phyloP scores from a whole-genome alignment of 1,140 invertebrate species.

The Hypsibius dujardini region DNA sequence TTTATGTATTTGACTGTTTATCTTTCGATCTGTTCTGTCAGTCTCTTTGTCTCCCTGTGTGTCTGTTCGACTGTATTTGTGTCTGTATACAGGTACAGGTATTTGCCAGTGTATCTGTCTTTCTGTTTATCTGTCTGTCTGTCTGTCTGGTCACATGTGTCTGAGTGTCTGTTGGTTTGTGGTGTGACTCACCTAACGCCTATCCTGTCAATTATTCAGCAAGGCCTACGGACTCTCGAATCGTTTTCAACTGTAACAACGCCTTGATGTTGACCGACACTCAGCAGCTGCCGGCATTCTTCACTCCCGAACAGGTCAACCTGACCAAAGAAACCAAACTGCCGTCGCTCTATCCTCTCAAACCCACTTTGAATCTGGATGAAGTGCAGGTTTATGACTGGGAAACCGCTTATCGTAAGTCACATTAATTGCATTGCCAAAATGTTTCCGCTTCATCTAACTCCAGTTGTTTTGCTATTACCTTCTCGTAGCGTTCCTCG shows the following conservation, averaged over 20 bases:
- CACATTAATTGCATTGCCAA: background rate
- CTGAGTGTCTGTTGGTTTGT: too few relatives aligned
- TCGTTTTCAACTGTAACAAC: background rate
- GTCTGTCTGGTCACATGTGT: too few relatives aligned
- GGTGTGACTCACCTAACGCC: too few relatives aligned
- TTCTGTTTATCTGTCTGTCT: too few relatives aligned
- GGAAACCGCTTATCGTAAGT: slow-evolving; percentile 1
- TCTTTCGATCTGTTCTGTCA: too few relatives aligned
- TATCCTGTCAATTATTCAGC: too few relatives aligned
- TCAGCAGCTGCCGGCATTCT: background rate
- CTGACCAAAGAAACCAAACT: background rate
- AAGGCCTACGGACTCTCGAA: background rate
- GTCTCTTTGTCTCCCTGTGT: too few relatives aligned
- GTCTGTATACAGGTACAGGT: too few relatives aligned
- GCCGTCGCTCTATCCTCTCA: slow-evolving; percentile 7
- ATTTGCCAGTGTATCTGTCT: too few relatives aligned
- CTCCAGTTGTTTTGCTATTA: background rate
- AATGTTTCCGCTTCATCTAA: background rate
- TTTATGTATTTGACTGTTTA: too few relatives aligned
- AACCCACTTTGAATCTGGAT: background rate
- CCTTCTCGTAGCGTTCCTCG: background rate
- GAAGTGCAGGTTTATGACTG: slow-evolving; percentile 2
- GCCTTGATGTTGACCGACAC: background rate
- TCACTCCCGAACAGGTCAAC: background rate
- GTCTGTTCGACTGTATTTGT: too few relatives aligned